Conservation (phyloP, 1,140 invertebrate genomes). For the Neomicropteryx cornuta region DNA sequence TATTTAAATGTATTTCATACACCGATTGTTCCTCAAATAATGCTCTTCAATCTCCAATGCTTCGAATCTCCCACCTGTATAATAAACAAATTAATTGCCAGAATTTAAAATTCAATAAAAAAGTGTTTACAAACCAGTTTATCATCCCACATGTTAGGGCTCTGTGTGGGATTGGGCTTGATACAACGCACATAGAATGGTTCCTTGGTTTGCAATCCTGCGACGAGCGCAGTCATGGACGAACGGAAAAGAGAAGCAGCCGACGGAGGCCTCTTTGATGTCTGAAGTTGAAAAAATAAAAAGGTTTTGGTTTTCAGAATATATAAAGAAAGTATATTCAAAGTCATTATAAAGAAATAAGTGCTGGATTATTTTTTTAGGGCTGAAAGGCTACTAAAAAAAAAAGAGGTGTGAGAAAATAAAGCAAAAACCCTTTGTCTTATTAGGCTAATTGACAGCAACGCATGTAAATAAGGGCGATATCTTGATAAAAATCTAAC, state of each 20-base stretch:
- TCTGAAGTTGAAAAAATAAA: slow-evolving; percentile 47
- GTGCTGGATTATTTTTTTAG: neutral
- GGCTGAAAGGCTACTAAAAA: neutral
- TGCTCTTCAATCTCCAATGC: too few relatives aligned
- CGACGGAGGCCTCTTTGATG: slow-evolving; percentile 85
- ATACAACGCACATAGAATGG: slow-evolving; percentile 95
- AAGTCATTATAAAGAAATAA: neutral
- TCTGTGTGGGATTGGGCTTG: slow-evolving; percentile 91
- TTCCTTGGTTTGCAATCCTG: slow-evolving; percentile 82
- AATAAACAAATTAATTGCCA: too few relatives aligned
- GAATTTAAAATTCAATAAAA: too few relatives aligned
- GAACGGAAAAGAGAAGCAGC: slow-evolving; percentile 90
- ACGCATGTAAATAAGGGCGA: too few relatives aligned
- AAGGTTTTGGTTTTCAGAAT: too few relatives aligned
- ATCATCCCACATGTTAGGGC: slow-evolving; percentile 66
- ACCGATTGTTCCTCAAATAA: too few relatives aligned
- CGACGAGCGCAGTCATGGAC: slow-evolving; percentile 84
- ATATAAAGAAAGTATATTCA: slow-evolving; percentile 8
- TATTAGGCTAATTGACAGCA: neutral
- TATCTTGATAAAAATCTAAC: too few relatives aligned
- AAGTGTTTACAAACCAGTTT: slow-evolving; percentile 43
- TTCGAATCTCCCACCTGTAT: too few relatives aligned
- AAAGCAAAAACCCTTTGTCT: neutral
- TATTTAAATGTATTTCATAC: too few relatives aligned
- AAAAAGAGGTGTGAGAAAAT: slow-evolving; percentile 7